Conservation (phyloP, 2,113 vertebrate genomes). For the Cynocephalus volans region DNA sequence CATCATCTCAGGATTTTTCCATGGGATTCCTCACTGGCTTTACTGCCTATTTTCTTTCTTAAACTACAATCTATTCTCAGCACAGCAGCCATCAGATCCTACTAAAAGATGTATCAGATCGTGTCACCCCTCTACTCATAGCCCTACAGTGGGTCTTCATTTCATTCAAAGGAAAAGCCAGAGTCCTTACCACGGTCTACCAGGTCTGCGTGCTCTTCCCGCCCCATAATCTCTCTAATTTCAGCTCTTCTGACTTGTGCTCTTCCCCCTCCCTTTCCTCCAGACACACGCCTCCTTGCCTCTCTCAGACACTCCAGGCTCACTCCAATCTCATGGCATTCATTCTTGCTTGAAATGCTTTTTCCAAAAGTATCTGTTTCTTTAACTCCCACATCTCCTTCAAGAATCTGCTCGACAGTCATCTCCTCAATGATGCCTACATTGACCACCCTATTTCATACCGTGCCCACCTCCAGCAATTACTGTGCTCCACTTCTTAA, state of each 20-base stretch:
- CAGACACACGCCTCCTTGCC: background rate
- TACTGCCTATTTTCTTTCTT: background rate
- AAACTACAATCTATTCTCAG: background rate
- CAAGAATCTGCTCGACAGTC: background rate
- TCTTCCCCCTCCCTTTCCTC: background rate
- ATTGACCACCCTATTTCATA: background rate
- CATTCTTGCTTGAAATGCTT: background rate
- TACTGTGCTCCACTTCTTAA: background rate
- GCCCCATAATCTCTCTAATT: background rate
- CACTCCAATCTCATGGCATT: background rate
- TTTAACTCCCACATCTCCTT: background rate
- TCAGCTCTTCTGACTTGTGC: background rate
- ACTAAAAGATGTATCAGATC: background rate
- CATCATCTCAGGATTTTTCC: background rate
- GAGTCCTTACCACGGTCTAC: too few relatives aligned
- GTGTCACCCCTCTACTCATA: background rate
- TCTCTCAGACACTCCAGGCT: too few relatives aligned
- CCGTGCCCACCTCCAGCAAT: background rate
- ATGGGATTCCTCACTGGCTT: background rate
- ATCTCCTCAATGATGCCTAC: background rate
- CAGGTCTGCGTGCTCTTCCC: background rate
- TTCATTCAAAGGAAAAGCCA: background rate
- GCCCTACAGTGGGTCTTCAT: background rate
- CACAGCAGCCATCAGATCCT: background rate
- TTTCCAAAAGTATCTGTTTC: background rate